Base-by-base conservation (phyloP, 2,888 invertebrate genomes). In the Lasioglossum pauxillum region DNA sequence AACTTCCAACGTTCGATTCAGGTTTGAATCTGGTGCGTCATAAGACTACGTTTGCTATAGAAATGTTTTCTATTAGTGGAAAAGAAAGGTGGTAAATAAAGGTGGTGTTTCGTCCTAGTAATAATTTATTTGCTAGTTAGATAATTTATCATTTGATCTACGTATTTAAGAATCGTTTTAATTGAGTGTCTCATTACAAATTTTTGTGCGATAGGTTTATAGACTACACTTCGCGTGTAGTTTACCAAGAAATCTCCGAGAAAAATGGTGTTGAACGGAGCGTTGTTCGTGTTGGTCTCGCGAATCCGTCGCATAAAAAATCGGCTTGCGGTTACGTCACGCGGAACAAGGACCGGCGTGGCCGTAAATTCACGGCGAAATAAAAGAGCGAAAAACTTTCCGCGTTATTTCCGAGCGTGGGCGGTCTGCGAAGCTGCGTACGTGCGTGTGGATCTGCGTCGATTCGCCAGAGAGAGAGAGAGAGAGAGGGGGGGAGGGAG, bases 351-450 rank as follows among this genome's bases (percentile, higher is more conserved):
- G 19, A 35, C 2, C 67, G 31, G 31, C 67, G 67, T 19, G 31
- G 19, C 35, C 67, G 67, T 67, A 67, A 35, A 67, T 67, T 67
- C 35, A 19, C 35, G 67, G 19, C 16, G 67, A n/a, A 53, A 60
- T 67, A 60, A 60, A 60, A 60, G 27, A 14, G 27, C 60, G 60
- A 27, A 27, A 60, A 60, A 67, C 67, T 67, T 67, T 67, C 67
- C 67, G 67, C 35, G 67, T 67, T 67, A 67, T 67, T 67, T 35
- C 35, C 31, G 35, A 31, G 67, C 67, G 71, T 71, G 46, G 31
- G 23, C 31, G 53, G 12, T 19, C 19, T 23, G 10, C 53, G 41
- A 31, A 53, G 53, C 53, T 23, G 53, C 53, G n/a, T 53, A 53
- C 53, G n/a, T 53, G 53, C 53, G 53, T 53, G 23, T n/a, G 53